Evolutionary conservation across 2,113 vertebrate species (phyloP).

Genomic region (Channa argus): DNA sequence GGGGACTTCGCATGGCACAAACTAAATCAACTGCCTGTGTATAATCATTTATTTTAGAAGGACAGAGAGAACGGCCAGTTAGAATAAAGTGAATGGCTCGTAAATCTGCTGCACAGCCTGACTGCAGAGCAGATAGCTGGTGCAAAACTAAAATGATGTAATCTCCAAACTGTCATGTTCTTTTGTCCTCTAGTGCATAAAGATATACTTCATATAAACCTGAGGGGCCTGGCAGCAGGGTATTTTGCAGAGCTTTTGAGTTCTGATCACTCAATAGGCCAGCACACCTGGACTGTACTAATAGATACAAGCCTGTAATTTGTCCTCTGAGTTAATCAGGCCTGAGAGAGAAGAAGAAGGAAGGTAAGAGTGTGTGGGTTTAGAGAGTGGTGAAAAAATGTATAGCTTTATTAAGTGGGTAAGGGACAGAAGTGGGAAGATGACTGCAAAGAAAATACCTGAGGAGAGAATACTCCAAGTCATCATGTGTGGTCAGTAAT

Average conservation of each 20-base stretch:
- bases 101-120: constrained; percentile 50
- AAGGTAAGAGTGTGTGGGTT: neutral
- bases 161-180: constrained; percentile 49
- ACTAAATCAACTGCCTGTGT: constrained; percentile 65
- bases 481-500: constrained; percentile 62
- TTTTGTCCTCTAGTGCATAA: constrained; percentile 51
- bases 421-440: constrained; percentile 4
- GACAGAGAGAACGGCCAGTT: constrained; percentile 49
- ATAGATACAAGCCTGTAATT: constrained; percentile 72
- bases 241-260: constrained; percentile 54
- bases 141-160: constrained; percentile 54
- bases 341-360: constrained; percentile 17
- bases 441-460: constrained; percentile 8
- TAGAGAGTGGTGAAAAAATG: neutral
- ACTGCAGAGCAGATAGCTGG: constrained; percentile 56
- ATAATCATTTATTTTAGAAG: constrained; percentile 67
- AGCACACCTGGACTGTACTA: constrained; percentile 67
- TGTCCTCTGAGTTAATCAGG: constrained; percentile 72
- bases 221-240: constrained; percentile 12
- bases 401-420: constrained; percentile 31
- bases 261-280: constrained; percentile 64
- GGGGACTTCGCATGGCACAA: constrained; percentile 65
- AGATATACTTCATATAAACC: constrained; percentile 51
- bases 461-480: constrained; percentile 62
- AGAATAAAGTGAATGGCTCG: constrained; percentile 46